These are phyloP conservation scores for Junonia oenone DNA, from an alignment of 2,888 invertebrate genomes.

Conservation along the genomic window DNA sequence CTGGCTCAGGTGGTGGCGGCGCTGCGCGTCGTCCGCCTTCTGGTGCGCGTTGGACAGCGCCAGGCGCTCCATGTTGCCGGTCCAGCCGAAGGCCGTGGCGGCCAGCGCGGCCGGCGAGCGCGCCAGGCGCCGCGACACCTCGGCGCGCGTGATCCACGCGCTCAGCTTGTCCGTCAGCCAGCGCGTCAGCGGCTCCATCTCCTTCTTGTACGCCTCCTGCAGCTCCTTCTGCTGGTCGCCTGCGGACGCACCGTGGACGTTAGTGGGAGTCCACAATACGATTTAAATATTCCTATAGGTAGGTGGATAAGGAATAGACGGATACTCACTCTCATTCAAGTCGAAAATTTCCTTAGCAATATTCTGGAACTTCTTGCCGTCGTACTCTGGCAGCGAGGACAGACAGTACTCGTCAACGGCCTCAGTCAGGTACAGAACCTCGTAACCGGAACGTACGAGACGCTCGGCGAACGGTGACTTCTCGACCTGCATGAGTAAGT, in stretches of 20 bases:
- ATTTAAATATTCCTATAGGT: no score
- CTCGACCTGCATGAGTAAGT: conserved; percentile 84
- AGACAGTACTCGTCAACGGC: conserved; percentile 99
- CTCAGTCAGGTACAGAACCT: conserved; percentile 95
- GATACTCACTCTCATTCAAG: conserved; percentile 84
- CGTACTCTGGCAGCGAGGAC: conserved; percentile 97
- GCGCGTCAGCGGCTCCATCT: conserved; percentile 92
- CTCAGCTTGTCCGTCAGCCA: conserved; percentile 94
- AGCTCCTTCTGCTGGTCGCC: conserved; percentile 84
- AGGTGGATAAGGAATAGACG: no score
- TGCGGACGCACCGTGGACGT: conserved; percentile 33
- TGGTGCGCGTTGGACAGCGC: conserved; percentile 97
- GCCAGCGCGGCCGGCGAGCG: conserved; percentile 97
- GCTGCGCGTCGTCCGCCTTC: conserved; percentile 93
- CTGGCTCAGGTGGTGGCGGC: conserved; percentile 92
- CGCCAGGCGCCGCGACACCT: conserved; percentile 91
- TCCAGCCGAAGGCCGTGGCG: conserved; percentile 98
- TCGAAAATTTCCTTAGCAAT: conserved; percentile 98
- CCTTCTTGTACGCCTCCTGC: conserved; percentile 85
- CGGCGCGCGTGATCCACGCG: conserved; percentile 87
- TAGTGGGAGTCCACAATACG: no score
- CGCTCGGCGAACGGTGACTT: conserved; percentile 97
- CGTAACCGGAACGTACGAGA: conserved; percentile 94
- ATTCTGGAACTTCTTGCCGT: conserved; percentile 99
- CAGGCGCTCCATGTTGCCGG: conserved; percentile 99